Evolutionary conservation across 2,888 invertebrate species (phyloP).

Genomic region (Adelphocoris suturalis): DNA sequence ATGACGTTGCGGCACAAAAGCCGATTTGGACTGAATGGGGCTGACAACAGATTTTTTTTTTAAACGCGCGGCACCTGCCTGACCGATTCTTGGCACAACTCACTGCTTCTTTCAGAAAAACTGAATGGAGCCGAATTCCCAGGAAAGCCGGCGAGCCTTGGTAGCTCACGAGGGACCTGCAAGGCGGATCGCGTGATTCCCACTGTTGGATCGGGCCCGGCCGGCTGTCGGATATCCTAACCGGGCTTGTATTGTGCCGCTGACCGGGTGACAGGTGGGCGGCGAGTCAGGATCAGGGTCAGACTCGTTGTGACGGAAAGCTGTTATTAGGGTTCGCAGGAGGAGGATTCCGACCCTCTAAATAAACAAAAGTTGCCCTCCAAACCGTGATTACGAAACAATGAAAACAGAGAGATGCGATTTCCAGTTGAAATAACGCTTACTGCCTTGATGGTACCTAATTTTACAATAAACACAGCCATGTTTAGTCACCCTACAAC

Average conservation of each 20-base stretch:
- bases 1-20: neutral
- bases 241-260: too few relatives aligned
- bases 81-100: neutral
- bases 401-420: neutral
- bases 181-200: neutral
- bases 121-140: too few relatives aligned
- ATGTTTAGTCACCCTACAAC: too few relatives aligned
- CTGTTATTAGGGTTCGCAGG: neutral
- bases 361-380: neutral
- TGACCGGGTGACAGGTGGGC: conserved; percentile 5
- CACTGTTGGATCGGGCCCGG: neutral
- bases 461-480: neutral
- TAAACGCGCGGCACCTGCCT: neutral
- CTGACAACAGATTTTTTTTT: neutral
- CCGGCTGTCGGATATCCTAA: neutral
- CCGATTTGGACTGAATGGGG: neutral
- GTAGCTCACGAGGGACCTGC: neutral
- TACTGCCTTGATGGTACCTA: neutral
- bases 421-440: neutral
- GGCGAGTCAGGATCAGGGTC: conserved; percentile 36
- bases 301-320: conserved; percentile 16
- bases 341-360: neutral
- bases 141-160: too few relatives aligned
- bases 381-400: neutral
- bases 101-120: neutral